Evolutionary conservation across 2,797 vertebrate genomes (phyloP).

Genomic region (Staurois parvus): DNA sequence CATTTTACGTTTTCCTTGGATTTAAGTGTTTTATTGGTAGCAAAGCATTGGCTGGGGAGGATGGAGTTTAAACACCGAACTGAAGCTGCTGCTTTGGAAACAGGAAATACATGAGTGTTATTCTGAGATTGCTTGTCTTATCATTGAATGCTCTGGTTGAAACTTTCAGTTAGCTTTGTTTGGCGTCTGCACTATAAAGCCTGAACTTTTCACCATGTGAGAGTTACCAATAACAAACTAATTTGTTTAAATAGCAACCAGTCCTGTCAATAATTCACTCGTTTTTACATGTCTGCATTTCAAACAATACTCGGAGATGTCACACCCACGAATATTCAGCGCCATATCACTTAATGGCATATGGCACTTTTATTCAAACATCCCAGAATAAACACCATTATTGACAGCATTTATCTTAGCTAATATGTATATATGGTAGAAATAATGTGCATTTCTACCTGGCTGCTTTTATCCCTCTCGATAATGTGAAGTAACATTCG

Average conservation of each 20-base stretch:
- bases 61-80: not conserved
- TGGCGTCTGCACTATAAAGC: slow-evolving; percentile 29
- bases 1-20: too few relatives aligned
- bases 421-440: not conserved
- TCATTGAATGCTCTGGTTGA: slow-evolving; percentile 41
- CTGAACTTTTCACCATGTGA: not conserved
- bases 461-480: too few relatives aligned
- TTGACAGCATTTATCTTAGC: not conserved
- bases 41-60: not conserved
- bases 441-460: not conserved
- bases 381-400: not conserved
- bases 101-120: slow-evolving; percentile 29
- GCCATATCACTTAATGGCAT: not conserved
- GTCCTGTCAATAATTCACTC: slow-evolving; percentile 36
- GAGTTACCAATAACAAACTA: not conserved
- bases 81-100: slow-evolving; percentile 39
- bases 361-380: not conserved
- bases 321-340: not conserved
- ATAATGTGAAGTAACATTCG: too few relatives aligned
- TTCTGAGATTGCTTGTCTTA: slow-evolving; percentile 18
- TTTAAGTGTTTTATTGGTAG: too few relatives aligned
- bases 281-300: slow-evolving; percentile 25
- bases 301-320: slow-evolving; percentile 20
- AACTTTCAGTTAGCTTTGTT: slow-evolving; percentile 29
- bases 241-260: slow-evolving; percentile 39